Evolutionary conservation across 2,888 invertebrate species (phyloP).

Genomic region (Tupiocoris notatus): DNA sequence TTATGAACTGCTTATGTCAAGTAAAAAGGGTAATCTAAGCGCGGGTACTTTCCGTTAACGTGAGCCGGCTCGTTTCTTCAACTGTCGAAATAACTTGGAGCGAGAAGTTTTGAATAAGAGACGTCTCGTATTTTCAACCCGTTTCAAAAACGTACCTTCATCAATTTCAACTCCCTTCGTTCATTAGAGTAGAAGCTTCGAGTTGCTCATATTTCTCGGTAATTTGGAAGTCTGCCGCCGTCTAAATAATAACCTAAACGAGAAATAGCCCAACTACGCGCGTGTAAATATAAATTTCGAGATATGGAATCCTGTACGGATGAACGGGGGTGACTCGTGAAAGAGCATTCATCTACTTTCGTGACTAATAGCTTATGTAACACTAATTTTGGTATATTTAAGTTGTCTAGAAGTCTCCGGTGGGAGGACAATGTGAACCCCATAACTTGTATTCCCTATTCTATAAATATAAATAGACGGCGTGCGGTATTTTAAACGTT

Average conservation of each 20-base stretch:
- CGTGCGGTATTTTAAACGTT: no score
- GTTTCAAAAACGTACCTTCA: background rate
- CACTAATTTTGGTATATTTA: conserved; percentile 35
- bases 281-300: no score
- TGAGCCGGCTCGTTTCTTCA: no score
- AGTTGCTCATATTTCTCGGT: background rate
- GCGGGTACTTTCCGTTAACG: no score
- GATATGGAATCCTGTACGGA: background rate
- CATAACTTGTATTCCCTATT: background rate
- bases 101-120: background rate
- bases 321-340: no score
- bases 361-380: conserved; percentile 35
- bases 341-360: conserved; percentile 25
- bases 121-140: background rate
- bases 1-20: no score
- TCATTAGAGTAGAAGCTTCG: background rate
- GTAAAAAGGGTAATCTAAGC: no score
- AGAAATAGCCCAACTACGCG: conserved; percentile 32
- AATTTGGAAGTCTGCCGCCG: background rate
- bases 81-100: background rate
- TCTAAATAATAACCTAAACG: conserved; percentile 34
- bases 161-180: background rate
- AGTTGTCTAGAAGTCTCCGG: background rate
- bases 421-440: no score
- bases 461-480: background rate